Evolutionary conservation across 2,888 invertebrate species (phyloP).

Genomic region (Bruchidius siliquastri): DNA sequence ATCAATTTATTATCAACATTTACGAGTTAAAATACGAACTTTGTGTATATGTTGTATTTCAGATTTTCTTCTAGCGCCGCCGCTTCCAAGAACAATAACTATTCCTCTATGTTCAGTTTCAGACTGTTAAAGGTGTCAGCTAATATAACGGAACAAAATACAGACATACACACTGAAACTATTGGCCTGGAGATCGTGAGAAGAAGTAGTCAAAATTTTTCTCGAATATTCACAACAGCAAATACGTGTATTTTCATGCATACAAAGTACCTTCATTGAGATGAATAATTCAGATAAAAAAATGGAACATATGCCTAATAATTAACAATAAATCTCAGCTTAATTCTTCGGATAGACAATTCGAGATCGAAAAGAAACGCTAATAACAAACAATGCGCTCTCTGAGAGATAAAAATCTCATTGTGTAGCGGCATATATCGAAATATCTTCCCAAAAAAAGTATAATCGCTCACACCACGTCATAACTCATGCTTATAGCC

Average conservation of each 20-base stretch:
- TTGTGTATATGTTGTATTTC: too few species aligned
- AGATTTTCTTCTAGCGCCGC: too few species aligned
- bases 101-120: too few species aligned
- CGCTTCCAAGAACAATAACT: too few species aligned
- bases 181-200: neutral
- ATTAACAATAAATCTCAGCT: neutral
- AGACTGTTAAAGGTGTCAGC: too few species aligned
- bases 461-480: slow-evolving; percentile 9
- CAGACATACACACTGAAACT: too few species aligned
- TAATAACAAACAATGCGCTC: neutral
- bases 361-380: neutral
- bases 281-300: neutral
- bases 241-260: neutral
- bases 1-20: too few species aligned
- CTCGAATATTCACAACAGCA: neutral
- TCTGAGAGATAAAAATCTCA: neutral
- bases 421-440: neutral
- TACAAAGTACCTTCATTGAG: neutral
- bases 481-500: slow-evolving; percentile 26
- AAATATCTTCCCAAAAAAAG: neutral
- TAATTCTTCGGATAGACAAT: neutral
- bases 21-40: too few species aligned
- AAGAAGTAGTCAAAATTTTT: neutral
- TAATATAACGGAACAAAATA: too few species aligned
- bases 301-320: neutral